Evolutionary conservation across 2,888 invertebrate genomes (phyloP).

Genomic region (Cephus rjabovi): DNA sequence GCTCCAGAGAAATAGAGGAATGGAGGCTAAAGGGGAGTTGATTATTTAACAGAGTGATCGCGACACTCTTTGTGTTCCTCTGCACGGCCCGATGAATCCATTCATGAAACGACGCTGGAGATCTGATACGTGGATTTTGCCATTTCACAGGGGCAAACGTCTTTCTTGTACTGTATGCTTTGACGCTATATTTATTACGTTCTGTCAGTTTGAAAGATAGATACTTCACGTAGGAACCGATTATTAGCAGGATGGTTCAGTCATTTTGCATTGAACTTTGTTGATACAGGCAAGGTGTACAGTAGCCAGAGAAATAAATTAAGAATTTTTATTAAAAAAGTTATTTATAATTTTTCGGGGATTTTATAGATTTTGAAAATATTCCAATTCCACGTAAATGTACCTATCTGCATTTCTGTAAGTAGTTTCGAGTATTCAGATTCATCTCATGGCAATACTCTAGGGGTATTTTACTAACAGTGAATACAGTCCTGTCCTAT

Average conservation of each 20-base stretch:
- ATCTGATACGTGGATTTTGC: slow-evolving; percentile 9
- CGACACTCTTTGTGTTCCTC: slow-evolving; percentile 17
- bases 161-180: neutral
- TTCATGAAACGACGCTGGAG: slow-evolving; percentile 17
- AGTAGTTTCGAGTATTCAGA: neutral
- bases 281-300: neutral
- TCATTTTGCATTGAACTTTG: neutral
- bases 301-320: neutral
- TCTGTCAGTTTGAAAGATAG: neutral
- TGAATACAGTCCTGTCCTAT: neutral
- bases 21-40: slow-evolving; percentile 12
- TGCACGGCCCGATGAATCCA: slow-evolving; percentile 15
- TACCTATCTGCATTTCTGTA: neutral
- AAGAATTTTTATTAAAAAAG: neutral
- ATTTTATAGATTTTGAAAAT: neutral
- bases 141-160: neutral
- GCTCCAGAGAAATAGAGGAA: neutral
- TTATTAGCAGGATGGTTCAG: neutral
- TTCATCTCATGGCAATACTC: neutral
- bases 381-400: neutral
- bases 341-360: neutral
- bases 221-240: neutral
- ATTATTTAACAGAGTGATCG: slow-evolving; percentile 23
- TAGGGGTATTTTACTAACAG: neutral
- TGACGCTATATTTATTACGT: neutral